These are phyloP conservation scores for Dromius quadrimaculatus DNA, from an alignment of 2,888 invertebrate genomes.

Conservation along the genomic window DNA sequence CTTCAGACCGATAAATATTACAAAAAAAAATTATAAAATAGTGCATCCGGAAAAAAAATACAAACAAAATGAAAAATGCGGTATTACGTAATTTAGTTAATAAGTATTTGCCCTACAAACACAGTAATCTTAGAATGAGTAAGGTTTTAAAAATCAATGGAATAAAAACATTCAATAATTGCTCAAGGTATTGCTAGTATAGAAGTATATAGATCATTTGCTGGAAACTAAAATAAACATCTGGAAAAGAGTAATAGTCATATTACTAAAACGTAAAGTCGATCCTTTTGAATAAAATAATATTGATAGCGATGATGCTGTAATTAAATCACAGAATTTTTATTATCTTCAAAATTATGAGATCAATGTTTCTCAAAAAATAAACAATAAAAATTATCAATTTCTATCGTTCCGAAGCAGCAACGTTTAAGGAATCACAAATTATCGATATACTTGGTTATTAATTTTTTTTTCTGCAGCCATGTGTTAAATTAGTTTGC, in stretches of 20 bases:
- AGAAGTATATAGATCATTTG: background rate
- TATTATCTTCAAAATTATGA: too few species aligned
- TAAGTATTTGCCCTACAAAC: slow-evolving; percentile 4
- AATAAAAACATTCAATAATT: background rate
- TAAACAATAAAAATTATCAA: too few species aligned
- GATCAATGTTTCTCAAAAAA: too few species aligned
- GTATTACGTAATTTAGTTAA: background rate
- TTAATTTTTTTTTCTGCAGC: too few species aligned
- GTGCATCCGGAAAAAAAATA: background rate
- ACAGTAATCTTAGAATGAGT: slow-evolving; percentile 2
- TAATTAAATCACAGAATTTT: too few species aligned
- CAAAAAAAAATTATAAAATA: background rate
- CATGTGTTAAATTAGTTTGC: too few species aligned
- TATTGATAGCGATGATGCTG: too few species aligned
- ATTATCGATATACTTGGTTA: too few species aligned
- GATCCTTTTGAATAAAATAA: background rate
- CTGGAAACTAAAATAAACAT: background rate
- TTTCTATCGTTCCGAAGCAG: too few species aligned
- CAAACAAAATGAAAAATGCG: background rate
- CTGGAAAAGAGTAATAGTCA: background rate
- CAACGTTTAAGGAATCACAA: too few species aligned
- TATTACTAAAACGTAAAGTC: too few species aligned
- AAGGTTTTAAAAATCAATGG: slow-evolving; percentile 13
- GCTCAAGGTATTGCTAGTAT: background rate
- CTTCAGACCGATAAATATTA: background rate